These are phyloP conservation scores for Argyrosomus regius DNA, from an alignment of 2,797 vertebrate species.

Conservation along the genomic window DNA sequence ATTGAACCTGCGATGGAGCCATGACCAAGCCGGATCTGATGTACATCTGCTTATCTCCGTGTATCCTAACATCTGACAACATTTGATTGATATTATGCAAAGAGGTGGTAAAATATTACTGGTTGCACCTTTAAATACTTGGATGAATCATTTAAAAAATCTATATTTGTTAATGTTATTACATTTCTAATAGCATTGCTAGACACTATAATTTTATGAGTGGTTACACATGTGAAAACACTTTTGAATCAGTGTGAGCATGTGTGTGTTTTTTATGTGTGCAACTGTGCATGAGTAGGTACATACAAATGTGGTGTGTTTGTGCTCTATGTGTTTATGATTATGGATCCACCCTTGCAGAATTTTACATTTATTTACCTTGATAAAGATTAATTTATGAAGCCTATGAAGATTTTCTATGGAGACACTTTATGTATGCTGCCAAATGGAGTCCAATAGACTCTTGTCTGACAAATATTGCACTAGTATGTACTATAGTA, in stretches of 20 bases:
- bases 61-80: too few relatives aligned
- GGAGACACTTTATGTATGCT: conserved; percentile 55
- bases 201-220: conserved; percentile 5
- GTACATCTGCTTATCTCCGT: too few relatives aligned
- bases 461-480: conserved; percentile 60
- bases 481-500: conserved; percentile 50
- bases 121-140: conserved; percentile 52
- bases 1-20: background rate
- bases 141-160: conserved; percentile 3
- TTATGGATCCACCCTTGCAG: conserved; percentile 38
- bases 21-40: background rate
- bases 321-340: conserved; percentile 50
- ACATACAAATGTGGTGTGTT: conserved; percentile 54
- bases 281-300: conserved; percentile 65
- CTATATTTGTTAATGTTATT: conserved; percentile 38
- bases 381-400: conserved; percentile 42
- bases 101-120: conserved; percentile 10
- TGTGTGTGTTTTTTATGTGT: conserved; percentile 53
- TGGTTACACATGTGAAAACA: conserved; percentile 42
- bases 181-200: conserved; percentile 26
- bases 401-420: conserved; percentile 46
- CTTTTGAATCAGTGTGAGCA: conserved; percentile 50
- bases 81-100: conserved; percentile 21
- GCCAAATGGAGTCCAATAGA: conserved; percentile 51
- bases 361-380: conserved; percentile 43